Percentiles rank a stretch among this genome's conserved stretches.
Conservation (phyloP, 2,113 vertebrate species). For the Herpetotheres cachinnans region DNA sequence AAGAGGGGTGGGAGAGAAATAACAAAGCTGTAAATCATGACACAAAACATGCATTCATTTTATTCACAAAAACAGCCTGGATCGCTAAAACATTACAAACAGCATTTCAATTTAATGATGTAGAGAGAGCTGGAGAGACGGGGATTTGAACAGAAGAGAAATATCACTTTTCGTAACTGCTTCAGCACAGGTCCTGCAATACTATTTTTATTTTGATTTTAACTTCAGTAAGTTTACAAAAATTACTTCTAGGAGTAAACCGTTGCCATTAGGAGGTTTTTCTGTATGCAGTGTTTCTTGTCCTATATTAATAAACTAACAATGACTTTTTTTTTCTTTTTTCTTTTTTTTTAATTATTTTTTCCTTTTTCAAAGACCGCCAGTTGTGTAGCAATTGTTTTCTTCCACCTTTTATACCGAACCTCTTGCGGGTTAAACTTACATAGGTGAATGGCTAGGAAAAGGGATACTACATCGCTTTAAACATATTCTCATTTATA, state of each 20-base stretch:
- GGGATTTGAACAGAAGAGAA: constrained; percentile 65
- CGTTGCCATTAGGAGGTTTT: constrained; percentile 58
- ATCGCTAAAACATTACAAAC: constrained; percentile 99
- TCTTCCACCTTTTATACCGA: constrained; percentile 22
- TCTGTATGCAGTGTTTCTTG: constrained; percentile 48
- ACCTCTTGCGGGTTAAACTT: constrained; percentile 60
- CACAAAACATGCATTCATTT: constrained; percentile 99
- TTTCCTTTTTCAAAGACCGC: neutral
- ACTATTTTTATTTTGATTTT: constrained; percentile 53
- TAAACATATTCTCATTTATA: constrained; percentile 83
- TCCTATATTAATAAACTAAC: constrained; percentile 65
- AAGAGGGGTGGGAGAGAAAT: constrained; percentile 78
- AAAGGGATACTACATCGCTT: constrained; percentile 78
- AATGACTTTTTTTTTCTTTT: constrained; percentile 9
- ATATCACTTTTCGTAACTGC: constrained; percentile 53
- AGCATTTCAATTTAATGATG: constrained; percentile 92
- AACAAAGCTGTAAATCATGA: constrained; percentile 86
- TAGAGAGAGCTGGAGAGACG: constrained; percentile 73
- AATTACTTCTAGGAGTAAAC: constrained; percentile 72
- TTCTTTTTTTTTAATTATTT: constrained; percentile 2
- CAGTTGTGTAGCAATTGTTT: constrained; percentile 44
- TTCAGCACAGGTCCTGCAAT: constrained; percentile 67
- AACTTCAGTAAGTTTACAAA: constrained; percentile 66
- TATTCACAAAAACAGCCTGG: constrained; percentile 99
- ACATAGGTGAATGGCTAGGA: constrained; percentile 64